These are phyloP conservation scores for Herminia tarsipennalis DNA, from an alignment of 2,888 invertebrate species.

Conservation along the genomic window DNA sequence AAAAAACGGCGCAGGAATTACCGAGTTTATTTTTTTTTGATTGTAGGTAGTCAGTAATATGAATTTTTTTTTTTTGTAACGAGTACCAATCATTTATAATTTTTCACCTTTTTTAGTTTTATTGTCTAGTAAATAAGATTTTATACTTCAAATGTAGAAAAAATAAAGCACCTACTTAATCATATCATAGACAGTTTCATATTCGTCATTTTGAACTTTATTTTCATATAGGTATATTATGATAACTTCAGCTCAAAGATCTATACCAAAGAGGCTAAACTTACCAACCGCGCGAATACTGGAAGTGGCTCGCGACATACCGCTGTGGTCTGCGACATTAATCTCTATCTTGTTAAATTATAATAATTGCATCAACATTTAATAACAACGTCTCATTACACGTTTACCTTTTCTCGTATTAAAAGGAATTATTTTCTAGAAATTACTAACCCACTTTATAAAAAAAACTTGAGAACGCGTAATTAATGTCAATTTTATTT, in stretches of 20 bases:
- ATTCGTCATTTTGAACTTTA: no score
- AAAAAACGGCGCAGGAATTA: constrained; percentile 13
- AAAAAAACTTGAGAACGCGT: constrained; percentile 57
- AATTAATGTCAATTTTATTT: constrained; percentile 83
- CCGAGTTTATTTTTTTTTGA: constrained; percentile 7
- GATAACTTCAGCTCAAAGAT: no score
- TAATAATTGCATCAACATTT: constrained; percentile 68
- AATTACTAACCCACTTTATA: constrained; percentile 76
- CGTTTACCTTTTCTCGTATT: constrained; percentile 59
- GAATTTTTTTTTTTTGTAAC: no score
- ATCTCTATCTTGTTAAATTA: constrained; percentile 68
- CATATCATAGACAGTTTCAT: not conserved
- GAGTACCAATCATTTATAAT: not conserved
- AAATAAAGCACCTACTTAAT: no score
- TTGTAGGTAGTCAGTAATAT: no score
- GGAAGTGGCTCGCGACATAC: constrained; percentile 18
- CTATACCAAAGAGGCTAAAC: no score
- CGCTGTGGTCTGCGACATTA: constrained; percentile 42
- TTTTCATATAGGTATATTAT: no score
- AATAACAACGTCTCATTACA: constrained; percentile 67
- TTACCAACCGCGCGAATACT: no score
- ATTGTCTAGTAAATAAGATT: no score
- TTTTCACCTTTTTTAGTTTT: no score
- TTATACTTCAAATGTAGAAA: no score
- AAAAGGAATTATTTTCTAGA: constrained; percentile 73